A percentile compares a stretch with the other conserved stretches of the same genome.
Evolutionary conservation across 2,888 invertebrate species (phyloP).

Genomic region (Sminthurinus aureus): DNA sequence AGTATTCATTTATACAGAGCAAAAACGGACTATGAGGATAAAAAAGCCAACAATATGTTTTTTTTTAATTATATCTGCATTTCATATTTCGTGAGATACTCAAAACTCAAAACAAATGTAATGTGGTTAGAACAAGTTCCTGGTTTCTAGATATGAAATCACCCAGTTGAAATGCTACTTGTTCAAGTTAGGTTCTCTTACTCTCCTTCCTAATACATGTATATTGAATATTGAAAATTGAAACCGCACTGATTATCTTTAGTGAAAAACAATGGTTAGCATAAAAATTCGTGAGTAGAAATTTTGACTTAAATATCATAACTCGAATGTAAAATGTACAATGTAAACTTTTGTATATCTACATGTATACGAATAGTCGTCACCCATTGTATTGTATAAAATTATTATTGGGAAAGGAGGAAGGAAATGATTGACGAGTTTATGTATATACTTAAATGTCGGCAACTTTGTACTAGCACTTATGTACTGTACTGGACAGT

Average conservation of each 20-base stretch:
- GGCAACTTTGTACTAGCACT: background rate
- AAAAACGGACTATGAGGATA: background rate
- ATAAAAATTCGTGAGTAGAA: constrained; percentile 1
- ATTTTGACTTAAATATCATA: background rate
- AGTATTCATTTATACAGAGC: background rate
- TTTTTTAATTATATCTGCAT: background rate
- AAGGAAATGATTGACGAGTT: constrained; percentile 16
- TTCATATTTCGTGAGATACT: constrained; percentile 6
- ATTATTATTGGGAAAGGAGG: background rate
- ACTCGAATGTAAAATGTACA: background rate
- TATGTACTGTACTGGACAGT: background rate
- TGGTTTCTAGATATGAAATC: constrained; percentile 46
- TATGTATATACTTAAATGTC: background rate
- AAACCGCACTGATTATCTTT: constrained; percentile 26
- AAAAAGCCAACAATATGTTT: background rate
- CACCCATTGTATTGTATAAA: background rate
- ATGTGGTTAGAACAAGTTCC: constrained; percentile 44
- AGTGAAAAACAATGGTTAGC: constrained; percentile 15
- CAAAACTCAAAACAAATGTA: constrained; percentile 8
- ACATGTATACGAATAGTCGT: background rate
- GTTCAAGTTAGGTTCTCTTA: background rate
- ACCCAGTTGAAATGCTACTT: background rate
- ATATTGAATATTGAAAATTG: too few relatives aligned
- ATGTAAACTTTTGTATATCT: too few relatives aligned
- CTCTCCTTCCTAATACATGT: too few relatives aligned